A percentile compares a stretch with the other conserved stretches of the same genome.
Conservation (phyloP, 2,113 vertebrate genomes). For the Cheilinus undulatus region DNA sequence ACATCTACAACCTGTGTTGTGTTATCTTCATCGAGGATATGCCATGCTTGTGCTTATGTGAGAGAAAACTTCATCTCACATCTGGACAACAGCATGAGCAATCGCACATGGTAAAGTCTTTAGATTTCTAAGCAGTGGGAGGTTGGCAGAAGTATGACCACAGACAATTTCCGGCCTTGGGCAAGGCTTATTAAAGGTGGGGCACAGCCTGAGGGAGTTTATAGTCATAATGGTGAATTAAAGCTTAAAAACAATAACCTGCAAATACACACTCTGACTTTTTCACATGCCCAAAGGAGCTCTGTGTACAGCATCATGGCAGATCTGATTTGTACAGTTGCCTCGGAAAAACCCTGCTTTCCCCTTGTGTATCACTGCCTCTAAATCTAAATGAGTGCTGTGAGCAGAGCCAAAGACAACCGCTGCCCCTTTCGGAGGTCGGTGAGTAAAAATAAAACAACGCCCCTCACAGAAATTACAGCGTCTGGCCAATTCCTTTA, state of each 20-base stretch:
- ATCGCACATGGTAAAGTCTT: slow-evolving; percentile 51
- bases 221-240: slow-evolving; percentile 46
- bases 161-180: slow-evolving; percentile 64
- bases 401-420: slow-evolving; percentile 75
- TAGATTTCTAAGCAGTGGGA: slow-evolving; percentile 48
- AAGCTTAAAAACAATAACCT: slow-evolving; percentile 59
- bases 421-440: slow-evolving; percentile 63
- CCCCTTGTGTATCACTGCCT: slow-evolving; percentile 65
- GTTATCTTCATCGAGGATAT: slow-evolving; percentile 22
- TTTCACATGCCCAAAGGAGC: slow-evolving; percentile 17
- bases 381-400: slow-evolving; percentile 72
- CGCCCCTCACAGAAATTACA: slow-evolving; percentile 75
- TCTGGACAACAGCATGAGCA: slow-evolving; percentile 19
- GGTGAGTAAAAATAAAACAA: slow-evolving; percentile 75
- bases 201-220: slow-evolving; percentile 43
- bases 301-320: slow-evolving; percentile 23
- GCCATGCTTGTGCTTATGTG: background rate
- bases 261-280: slow-evolving; percentile 10
- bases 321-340: slow-evolving; percentile 35
- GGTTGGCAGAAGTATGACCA: slow-evolving; percentile 60
- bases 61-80: slow-evolving; percentile 5
- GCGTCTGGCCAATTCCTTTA: slow-evolving; percentile 63
- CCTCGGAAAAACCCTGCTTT: slow-evolving; percentile 56
- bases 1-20: slow-evolving; percentile 22
- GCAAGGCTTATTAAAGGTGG: slow-evolving; percentile 62